Conservation (phyloP, 2,888 invertebrate genomes). For the Tupiocoris notatus region DNA sequence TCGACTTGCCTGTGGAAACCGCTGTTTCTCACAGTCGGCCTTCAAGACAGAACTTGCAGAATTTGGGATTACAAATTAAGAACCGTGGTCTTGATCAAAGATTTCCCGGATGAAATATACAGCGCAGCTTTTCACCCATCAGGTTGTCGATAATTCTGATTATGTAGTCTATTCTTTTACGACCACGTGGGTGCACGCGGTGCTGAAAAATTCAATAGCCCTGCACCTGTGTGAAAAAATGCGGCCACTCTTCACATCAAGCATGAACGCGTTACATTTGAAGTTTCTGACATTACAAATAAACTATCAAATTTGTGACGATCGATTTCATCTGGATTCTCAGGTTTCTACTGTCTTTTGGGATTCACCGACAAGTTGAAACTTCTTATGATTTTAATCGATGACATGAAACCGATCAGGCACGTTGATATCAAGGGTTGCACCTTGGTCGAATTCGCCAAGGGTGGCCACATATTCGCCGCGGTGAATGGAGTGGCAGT, state of each 20-base stretch:
- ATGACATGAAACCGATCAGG: conserved; percentile 71
- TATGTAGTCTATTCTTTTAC: no score
- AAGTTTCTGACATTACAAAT: no score
- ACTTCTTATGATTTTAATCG: conserved; percentile 82
- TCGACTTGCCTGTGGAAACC: conserved; percentile 88
- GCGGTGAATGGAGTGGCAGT: conserved; percentile 85
- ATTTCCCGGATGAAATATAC: conserved; percentile 79
- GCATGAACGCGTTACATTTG: no score
- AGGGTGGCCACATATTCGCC: conserved; percentile 85
- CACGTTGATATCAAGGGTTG: conserved; percentile 76
- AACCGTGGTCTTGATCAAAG: conserved; percentile 71
- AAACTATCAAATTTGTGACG: no score
- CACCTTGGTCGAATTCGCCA: conserved; percentile 75
- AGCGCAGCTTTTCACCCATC: conserved; percentile 73
- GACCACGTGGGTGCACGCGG: no score
- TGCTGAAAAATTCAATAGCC: no score
- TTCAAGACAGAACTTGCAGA: conserved; percentile 77
- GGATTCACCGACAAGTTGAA: conserved; percentile 90
- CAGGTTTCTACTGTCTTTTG: conserved; percentile 78
- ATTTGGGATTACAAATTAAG: conserved; percentile 91
- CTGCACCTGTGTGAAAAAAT: no score
- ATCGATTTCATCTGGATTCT: no score
- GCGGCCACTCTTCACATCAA: no score
- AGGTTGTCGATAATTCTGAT: no score
- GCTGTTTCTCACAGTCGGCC: conserved; percentile 77